phyloP scores from a whole-genome alignment of 2,888 invertebrate genomes.

The Aphidoletes aphidimyza region DNA sequence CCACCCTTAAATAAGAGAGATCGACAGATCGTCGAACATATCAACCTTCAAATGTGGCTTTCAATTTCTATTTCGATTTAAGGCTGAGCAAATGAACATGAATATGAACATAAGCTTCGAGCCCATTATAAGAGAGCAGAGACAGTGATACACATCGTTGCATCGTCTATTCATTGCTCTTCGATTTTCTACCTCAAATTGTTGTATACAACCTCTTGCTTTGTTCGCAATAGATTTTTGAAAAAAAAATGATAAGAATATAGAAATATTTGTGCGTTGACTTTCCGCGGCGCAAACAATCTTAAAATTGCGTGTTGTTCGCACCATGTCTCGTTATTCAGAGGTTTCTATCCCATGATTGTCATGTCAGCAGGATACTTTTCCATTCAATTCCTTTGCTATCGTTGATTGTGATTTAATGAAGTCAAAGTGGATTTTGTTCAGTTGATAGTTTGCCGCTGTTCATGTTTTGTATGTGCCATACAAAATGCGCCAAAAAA shows the following conservation, averaged over 20 bases:
- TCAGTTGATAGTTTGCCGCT: not conserved
- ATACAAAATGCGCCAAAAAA: not conserved
- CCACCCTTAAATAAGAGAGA: too few relatives aligned
- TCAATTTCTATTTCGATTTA: too few relatives aligned
- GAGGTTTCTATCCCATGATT: not conserved
- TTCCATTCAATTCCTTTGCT: not conserved
- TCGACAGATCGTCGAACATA: too few relatives aligned
- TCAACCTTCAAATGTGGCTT: too few relatives aligned
- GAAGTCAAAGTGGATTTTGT: not conserved
- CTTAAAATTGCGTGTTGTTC: not conserved
- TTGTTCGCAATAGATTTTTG: not conserved
- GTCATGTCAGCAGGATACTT: conserved; percentile 26
- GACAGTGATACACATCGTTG: not conserved
- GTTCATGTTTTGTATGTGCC: not conserved
- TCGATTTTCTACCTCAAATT: not conserved
- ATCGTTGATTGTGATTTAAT: conserved; percentile 1
- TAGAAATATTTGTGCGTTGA: not conserved
- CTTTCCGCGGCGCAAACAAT: not conserved
- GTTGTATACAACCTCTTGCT: not conserved
- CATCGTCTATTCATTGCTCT: not conserved
- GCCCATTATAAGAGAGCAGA: too few relatives aligned
- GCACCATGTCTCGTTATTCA: not conserved
- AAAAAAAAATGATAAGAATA: conserved; percentile 24
- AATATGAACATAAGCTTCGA: too few relatives aligned
- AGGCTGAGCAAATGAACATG: too few relatives aligned